Base-by-base conservation (phyloP, 2,888 invertebrate species). In the Phortica magna region DNA sequence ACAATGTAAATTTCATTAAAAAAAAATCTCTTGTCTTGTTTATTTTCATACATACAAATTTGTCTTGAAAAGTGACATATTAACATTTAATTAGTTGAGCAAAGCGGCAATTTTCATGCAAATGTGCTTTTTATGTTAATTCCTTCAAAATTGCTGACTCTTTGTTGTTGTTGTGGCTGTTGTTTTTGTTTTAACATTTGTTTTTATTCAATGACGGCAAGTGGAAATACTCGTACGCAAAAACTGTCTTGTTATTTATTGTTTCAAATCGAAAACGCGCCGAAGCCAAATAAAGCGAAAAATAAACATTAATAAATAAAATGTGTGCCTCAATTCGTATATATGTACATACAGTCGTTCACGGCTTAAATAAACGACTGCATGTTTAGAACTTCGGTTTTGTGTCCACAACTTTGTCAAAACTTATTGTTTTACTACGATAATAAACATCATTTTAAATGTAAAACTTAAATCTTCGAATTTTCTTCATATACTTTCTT, bases 51-150 rank as follows among this genome's bases (percentile, higher is more conserved):
- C 31, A 31, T 31, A 31, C 31, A 31, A 4, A 31, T 31, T 31
- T 31, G n/a, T 39, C 12, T 43, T 19, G 22, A 12, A 67, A 61
- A 57, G 75, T 80, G 83, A 78, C 78, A 80, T 77, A 80, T 81
- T 75, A 72, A 70, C 77, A 79, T 79, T 81, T 61, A 59, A 73
- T 73, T 78, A 83, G 78, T 80, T 10, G 43, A 42, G 68, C 68
- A 68, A 68, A 68, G 78, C 70, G 77, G 75, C 77, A 78, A 80
- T 80, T 82, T 82, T 70, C 75, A 80, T 79, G 75, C 77, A 81
- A 83, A 83, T 81, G 73, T 78, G 65, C 31, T 42, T 73, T 75
- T 80, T 76, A 81, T 82, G 79, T 73, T 68, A 79, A 83, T 80
- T 80, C 74, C 3, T 22, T 42, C 67, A 65, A 42, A 43, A 19